phyloP scores from a whole-genome alignment of 2,797 vertebrate genomes.

The Sebastes oblongus region DNA sequence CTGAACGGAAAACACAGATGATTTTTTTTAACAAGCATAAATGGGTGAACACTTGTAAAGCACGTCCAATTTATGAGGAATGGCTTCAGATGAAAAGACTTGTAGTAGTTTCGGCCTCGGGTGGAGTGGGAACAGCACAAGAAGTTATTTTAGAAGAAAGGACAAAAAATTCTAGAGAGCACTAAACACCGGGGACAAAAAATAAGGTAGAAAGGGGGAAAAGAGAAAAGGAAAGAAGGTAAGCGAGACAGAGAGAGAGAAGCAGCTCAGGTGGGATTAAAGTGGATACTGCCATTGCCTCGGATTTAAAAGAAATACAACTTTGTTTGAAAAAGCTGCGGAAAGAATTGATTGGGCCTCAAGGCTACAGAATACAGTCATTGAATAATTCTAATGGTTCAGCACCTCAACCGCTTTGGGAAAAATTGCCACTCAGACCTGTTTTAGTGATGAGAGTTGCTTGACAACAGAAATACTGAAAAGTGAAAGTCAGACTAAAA shows the following conservation, averaged over 20 bases:
- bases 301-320: conserved; percentile 34
- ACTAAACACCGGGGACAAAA: not conserved
- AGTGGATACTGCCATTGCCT: conserved; percentile 23
- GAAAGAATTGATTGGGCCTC: conserved; percentile 29
- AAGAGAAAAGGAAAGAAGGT: not conserved
- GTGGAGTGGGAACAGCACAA: not conserved
- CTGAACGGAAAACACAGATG: not conserved
- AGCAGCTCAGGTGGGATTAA: not conserved
- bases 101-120: not conserved
- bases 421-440: conserved; percentile 40
- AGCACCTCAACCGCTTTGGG: conserved; percentile 10
- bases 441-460: conserved; percentile 24
- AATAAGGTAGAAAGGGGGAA: not conserved
- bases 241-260: not conserved
- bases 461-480: conserved; percentile 12
- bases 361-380: conserved; percentile 35
- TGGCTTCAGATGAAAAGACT: not conserved
- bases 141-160: not conserved
- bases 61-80: not conserved
- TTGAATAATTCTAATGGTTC: conserved; percentile 41
- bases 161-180: not conserved
- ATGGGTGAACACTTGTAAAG: not conserved
- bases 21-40: not conserved
- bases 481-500: conserved; percentile 10
- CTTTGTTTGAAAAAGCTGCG: conserved; percentile 23